Base-by-base conservation (phyloP, 2,888 invertebrate genomes). In the Mythimna pallens region DNA sequence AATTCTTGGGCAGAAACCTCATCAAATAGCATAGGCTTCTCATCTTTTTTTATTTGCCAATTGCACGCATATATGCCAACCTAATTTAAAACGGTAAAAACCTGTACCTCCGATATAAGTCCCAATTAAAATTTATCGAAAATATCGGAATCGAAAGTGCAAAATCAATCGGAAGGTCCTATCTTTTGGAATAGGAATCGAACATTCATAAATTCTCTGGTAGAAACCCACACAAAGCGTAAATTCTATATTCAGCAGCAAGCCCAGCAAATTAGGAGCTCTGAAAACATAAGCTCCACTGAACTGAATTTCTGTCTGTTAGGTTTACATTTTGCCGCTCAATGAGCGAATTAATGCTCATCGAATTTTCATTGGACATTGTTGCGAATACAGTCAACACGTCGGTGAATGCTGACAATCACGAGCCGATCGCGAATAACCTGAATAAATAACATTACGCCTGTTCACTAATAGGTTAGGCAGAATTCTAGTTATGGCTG, bases 291-390 rank as follows among this genome's bases (percentile, higher is more conserved):
- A 9, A 14, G 34, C 55, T 47, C 55, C 43, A 30, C 30, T 14
- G 34, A 57, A 67, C 36, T n/a, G 25, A 67, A 40, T 67, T 58
- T 58, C n/a, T 8, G 25, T n/a, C 47, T 30, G 70, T 52, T 40
- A 30, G 40, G 58, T 70, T 70, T 70, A 67, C 40, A 58, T 71
- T 67, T 59, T 71, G 67, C 52, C n/a, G 58, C 50, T 52, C 40
- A 52, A 20, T 70, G 50, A 65, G 66, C n/a, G 36, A 70, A 70
- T 67, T 67, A 40, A 58, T 36, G 64, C 54, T 55, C 71, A 65
- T 70, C 59, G 59, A 71, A 61, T 71, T 65, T 47, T 71, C 57
- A 61, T 36, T 47, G 43, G 17, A 17, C 25, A 59, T 34, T 65
- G 14, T 61, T 30, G n/a, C 47, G 43, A 47, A 36, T 47, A 36